phyloP scores from a whole-genome alignment of 2,888 invertebrate species.

The Sarcophaga caerulescens region DNA sequence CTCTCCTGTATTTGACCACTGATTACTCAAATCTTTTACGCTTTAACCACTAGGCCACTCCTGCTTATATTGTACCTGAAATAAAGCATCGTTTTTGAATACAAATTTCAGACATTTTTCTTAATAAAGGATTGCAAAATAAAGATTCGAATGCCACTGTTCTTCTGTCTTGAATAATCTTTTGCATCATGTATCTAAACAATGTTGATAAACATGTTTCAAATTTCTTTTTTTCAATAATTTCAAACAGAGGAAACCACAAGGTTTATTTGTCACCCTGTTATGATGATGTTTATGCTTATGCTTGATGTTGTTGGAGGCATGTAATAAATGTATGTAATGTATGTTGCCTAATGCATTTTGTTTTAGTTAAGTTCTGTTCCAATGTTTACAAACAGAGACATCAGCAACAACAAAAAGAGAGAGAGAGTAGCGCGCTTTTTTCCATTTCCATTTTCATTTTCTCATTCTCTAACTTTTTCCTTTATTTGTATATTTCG shows the following conservation, averaged over 20 bases:
- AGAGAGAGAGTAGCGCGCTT: no score
- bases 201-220: conserved; percentile 10
- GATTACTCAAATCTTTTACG: no score
- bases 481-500: not conserved
- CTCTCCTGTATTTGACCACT: no score
- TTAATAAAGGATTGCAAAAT: no score
- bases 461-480: no score
- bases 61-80: no score
- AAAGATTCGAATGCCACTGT: not conserved
- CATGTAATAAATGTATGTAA: conserved; percentile 2
- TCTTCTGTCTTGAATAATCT: not conserved
- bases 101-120: no score
- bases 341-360: conserved; percentile 29
- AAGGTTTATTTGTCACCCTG: not conserved
- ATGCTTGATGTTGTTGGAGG: not conserved
- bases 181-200: not conserved
- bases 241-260: not conserved
- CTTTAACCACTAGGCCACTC: no score
- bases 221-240: not conserved
- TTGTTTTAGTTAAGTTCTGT: not conserved
- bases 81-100: no score
- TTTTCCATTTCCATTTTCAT: no score
- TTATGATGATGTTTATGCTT: not conserved
- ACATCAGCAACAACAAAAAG: no score
- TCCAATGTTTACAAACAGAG: no score